Percentiles rank a stretch among this genome's conserved stretches.
phyloP scores from a whole-genome alignment of 1,140 invertebrate species.

The Megalopta genalis region DNA sequence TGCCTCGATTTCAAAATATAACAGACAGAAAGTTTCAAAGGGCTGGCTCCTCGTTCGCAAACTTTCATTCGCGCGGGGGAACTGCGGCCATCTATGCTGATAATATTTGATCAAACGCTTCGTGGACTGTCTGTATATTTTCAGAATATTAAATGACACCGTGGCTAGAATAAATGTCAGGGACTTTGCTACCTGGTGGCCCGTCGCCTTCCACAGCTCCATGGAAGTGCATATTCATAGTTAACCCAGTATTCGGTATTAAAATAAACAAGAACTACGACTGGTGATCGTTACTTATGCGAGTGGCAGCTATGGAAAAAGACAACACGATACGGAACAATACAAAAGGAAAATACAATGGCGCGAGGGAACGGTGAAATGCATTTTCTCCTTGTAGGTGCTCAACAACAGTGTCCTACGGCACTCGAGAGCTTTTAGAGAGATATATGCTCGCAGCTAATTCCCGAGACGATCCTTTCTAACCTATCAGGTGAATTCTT shows the following conservation, averaged over 20 bases:
- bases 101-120: not conserved
- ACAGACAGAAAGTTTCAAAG: too few relatives aligned
- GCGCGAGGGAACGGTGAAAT: conserved; percentile 6
- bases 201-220: not conserved
- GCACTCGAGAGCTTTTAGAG: conserved; percentile 20
- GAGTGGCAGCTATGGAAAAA: not conserved
- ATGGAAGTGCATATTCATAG: not conserved
- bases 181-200: not conserved
- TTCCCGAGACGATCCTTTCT: conserved; percentile 36
- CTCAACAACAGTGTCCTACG: conserved; percentile 32
- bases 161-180: too few relatives aligned
- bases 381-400: conserved; percentile 30
- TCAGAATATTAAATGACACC: too few relatives aligned
- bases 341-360: conserved; percentile 36
- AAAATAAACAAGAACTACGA: conserved; percentile 18
- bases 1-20: too few relatives aligned
- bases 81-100: not conserved
- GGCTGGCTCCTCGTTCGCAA: too few relatives aligned
- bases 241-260: conserved; percentile 10
- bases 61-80: too few relatives aligned
- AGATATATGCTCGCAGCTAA: conserved; percentile 31
- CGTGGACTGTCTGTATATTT: not conserved
- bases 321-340: conserved; percentile 10
- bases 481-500: conserved; percentile 23
- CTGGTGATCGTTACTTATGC: conserved; percentile 22